Evolutionary conservation across 2,797 vertebrate species (phyloP), one percentile per base, ranked within the genome.

Genomic region (Selene dorsalis): DNA sequence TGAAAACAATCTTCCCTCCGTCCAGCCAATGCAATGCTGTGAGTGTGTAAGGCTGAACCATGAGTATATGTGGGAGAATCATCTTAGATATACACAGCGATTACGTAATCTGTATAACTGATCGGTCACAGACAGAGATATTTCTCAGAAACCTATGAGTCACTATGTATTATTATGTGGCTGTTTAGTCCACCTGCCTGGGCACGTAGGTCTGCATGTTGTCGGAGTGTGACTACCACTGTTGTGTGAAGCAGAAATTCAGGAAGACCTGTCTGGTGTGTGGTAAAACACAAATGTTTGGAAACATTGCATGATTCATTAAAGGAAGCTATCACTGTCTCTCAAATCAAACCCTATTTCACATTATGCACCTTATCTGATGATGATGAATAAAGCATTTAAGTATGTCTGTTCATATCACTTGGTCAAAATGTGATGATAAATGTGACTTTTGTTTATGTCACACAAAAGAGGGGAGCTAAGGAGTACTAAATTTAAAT

Each of bases 131-230:
- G 22, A 17, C 38, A 32, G 55, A 65, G 8, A n/a, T 10, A 16
- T 26, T 77, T 82, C 64, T 75, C 68, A 63, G 64, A 81, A 87
- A 28, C 48, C 4, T 1, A 8, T 85, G 84, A 89, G 20, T 90
- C 85, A 89, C 32, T 16, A 12, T 48, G 10, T 43, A 35, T 67
- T 58, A 30, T 7, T 7, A 39, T 38, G 6, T 38, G 20, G 16
- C 56, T 32, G 53, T 39, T 65, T 8, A 30, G 45, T 28, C 26
- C 17, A 77, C 87, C 62, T 88, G 89, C 26, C 71, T 20, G 2
- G 78, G 55, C 89, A 84, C 28, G 89, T n/a, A 55, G 3, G 43
- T 45, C 26, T 6, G 35, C 20, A 52, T 70, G 20, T 67, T 69
- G 57, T 60, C 59, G 75, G 47, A 10, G 50, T 28, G 58, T 48